Conservation (phyloP, 2,113 vertebrate species). For the Daboia siamensis region DNA sequence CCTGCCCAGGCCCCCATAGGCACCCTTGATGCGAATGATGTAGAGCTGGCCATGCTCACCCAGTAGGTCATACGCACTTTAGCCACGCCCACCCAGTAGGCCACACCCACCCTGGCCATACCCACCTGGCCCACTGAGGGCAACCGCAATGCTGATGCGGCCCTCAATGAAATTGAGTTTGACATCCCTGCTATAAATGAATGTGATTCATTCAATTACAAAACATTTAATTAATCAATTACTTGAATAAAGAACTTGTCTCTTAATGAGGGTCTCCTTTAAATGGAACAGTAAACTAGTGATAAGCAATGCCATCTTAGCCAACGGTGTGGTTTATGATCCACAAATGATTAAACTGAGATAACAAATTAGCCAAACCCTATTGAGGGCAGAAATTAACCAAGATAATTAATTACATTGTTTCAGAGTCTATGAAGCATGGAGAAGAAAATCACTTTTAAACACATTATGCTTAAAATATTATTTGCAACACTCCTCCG, state of each 20-base stretch:
- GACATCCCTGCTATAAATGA: not conserved
- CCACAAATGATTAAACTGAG: slow-evolving; percentile 32
- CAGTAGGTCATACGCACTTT: too few relatives aligned
- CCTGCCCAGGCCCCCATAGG: too few relatives aligned
- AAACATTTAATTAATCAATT: slow-evolving; percentile 42
- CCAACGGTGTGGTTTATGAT: slow-evolving; percentile 11
- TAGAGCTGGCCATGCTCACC: too few relatives aligned
- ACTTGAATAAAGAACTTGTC: slow-evolving; percentile 34
- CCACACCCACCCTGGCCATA: too few relatives aligned
- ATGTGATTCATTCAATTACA: slow-evolving; percentile 13
- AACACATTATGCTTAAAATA: not conserved
- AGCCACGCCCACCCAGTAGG: too few relatives aligned
- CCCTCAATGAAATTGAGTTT: too few relatives aligned
- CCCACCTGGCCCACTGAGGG: too few relatives aligned
- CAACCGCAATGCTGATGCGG: too few relatives aligned
- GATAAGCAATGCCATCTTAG: slow-evolving; percentile 29
- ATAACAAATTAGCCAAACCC: slow-evolving; percentile 43
- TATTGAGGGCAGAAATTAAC: slow-evolving; percentile 32
- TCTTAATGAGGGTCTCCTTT: slow-evolving; percentile 23
- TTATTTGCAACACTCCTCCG: not conserved
- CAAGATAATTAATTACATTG: slow-evolving; percentile 28
- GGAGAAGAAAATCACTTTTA: slow-evolving; percentile 9
- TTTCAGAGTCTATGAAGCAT: slow-evolving; percentile 28
- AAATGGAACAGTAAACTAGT: slow-evolving; percentile 23
- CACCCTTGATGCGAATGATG: too few relatives aligned